Evolutionary conservation across 2,797 vertebrate species (phyloP).

Genomic region (Paramormyrops hopkinsi): DNA sequence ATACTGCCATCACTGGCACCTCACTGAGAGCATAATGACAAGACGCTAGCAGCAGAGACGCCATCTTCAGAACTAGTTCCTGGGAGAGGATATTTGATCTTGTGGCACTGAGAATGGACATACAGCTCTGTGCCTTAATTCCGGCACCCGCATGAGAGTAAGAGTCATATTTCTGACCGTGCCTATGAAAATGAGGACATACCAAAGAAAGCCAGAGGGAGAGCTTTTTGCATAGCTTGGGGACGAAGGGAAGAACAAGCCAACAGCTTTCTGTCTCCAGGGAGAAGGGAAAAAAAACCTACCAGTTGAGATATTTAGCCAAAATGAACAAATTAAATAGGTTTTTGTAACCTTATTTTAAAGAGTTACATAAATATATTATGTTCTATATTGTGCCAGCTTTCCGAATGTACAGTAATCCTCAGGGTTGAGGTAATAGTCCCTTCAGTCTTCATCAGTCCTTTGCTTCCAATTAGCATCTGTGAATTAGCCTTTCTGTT

Average conservation of each 20-base stretch:
- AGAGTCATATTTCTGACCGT: neutral
- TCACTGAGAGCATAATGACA: neutral
- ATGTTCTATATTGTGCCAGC: neutral
- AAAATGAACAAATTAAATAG: neutral
- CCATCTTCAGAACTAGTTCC: neutral
- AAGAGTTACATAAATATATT: slow-evolving; percentile 14
- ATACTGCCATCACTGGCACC: neutral
- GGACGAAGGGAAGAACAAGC: neutral
- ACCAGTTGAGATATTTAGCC: neutral
- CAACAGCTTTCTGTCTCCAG: neutral
- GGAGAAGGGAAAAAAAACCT: neutral
- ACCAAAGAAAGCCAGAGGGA: neutral
- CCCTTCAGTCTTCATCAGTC: neutral
- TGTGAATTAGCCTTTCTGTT: slow-evolving; percentile 7
- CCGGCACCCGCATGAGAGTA: neutral
- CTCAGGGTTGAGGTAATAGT: neutral
- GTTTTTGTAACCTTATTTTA: neutral
- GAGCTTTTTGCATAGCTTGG: slow-evolving; percentile 11
- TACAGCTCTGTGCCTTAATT: neutral
- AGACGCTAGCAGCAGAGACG: neutral
- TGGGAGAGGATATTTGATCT: neutral
- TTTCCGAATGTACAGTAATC: neutral
- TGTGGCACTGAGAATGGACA: neutral
- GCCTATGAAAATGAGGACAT: neutral
- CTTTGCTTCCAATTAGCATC: slow-evolving; percentile 6